Evolutionary conservation across 2,888 invertebrate species (phyloP).

Genomic region (Acleris cristana): DNA sequence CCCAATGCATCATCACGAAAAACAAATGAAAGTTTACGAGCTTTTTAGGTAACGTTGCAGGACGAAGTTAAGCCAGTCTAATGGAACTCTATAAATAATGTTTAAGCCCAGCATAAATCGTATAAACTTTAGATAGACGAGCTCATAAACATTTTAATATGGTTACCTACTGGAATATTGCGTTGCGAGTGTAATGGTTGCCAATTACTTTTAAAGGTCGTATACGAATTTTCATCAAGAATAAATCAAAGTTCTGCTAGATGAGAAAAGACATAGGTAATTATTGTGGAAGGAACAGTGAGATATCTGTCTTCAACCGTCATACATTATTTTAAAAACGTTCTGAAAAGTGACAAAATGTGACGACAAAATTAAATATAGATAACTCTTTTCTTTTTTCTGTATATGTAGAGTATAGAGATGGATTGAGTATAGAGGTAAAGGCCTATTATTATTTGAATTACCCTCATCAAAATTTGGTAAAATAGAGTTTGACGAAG

Average conservation of each 20-base stretch:
- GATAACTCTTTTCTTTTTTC: no score
- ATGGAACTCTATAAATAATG: slow-evolving; percentile 26
- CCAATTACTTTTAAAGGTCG: slow-evolving; percentile 16
- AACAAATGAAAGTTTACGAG: slow-evolving; percentile 28
- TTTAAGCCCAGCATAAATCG: slow-evolving; percentile 24
- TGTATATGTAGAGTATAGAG: no score
- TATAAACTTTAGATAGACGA: slow-evolving; percentile 22
- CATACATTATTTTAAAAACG: no score
- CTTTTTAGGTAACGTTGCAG: slow-evolving; percentile 5
- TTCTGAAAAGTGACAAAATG: no score
- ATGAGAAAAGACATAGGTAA: no score
- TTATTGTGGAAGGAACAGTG: neutral
- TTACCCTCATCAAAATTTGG: no score
- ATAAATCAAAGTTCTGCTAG: no score
- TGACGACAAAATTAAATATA: no score
- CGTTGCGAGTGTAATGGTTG: slow-evolving; percentile 7
- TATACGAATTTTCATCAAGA: no score
- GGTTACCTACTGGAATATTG: slow-evolving; percentile 4
- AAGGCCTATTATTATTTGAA: no score
- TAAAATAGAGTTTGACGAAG: no score
- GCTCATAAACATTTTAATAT: slow-evolving; percentile 31
- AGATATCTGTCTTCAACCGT: neutral
- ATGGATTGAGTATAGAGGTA: no score
- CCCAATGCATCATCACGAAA: slow-evolving; percentile 6
- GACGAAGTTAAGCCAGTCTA: slow-evolving; percentile 10